Base-by-base conservation (phyloP, 2,113 vertebrate species). In the Oreochromis niloticus region DNA sequence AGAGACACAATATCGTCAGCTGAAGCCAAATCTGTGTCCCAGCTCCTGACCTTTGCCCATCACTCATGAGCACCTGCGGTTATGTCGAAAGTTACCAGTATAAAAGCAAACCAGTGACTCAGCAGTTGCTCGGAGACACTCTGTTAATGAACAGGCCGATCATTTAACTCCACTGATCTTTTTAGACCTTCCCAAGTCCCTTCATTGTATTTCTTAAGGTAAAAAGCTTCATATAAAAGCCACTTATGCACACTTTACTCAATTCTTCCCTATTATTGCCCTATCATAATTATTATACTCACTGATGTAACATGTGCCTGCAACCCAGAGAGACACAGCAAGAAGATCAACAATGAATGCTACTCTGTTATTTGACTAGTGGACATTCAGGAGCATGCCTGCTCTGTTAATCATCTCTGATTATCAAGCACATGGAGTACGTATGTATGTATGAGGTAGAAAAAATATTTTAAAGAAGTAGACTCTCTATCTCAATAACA, bases 31-130 rank as follows among this genome's bases (percentile, higher is more conserved):
- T 50, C 16, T 50, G 46, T 32, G 27, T 50, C 10, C 46, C 16
- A 52, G 46, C 46, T 75, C 11, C 2, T 61, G 63, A 87, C 84
- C 83, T 81, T 89, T 86, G 87, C 71, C 80, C 79, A 17, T 59
- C 54, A 50, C 54, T 3, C 80, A 75, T 48, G 22, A 24, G 32
- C 73, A 52, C 73, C 55, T 6, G 30, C 50, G 14, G 27, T 79
- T 85, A 32, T 10, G 59, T 43, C 50, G 85, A 7, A 85, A 3
- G 14, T 55, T 50, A 22, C 22, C 6, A 24, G 30, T 41, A 2
- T n/a, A 66, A 63, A 57, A 16, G 27, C 9, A 34, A 55, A 6
- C 73, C 80, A 8, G 4, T 61, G 68, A 80, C 43, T 46, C 10
- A 14, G 9, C 3, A 2, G 12, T 17, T 34, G 5, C 3, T 52